A percentile compares a stretch with the other conserved stretches of the same genome.
Evolutionary conservation across 2,888 invertebrate genomes (phyloP).

Genomic region (Nebria brevicollis): DNA sequence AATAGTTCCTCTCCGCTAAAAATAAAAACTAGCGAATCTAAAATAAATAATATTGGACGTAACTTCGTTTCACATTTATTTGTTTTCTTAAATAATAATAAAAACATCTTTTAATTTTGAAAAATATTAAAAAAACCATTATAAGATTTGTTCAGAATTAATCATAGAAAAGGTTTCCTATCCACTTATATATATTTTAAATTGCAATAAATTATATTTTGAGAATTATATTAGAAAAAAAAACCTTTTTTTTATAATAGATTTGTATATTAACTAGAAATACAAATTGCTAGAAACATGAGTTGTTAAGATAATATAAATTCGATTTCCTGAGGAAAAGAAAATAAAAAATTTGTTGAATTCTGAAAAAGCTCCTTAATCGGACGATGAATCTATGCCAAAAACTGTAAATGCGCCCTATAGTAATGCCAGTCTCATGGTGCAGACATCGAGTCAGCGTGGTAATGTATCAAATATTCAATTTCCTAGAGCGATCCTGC

Average conservation of each 20-base stretch:
- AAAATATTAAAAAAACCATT: no score
- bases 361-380: background rate
- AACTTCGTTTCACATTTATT: background rate
- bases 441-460: background rate
- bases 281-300: no score
- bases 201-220: no score
- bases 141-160: no score
- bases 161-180: no score
- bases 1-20: conserved; percentile 33
- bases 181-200: no score
- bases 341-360: background rate
- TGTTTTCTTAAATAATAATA: background rate
- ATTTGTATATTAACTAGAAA: no score
- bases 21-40: conserved; percentile 45
- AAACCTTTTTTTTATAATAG: no score
- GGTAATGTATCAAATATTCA: background rate
- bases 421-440: background rate
- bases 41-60: conserved; percentile 27
- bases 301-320: no score
- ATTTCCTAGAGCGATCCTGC: background rate
- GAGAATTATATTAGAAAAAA: no score
- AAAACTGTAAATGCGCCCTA: background rate
- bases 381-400: background rate
- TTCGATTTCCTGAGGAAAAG: background rate
- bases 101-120: background rate